Conservation (phyloP, 2,797 vertebrate genomes). For the Siniperca undulata region DNA sequence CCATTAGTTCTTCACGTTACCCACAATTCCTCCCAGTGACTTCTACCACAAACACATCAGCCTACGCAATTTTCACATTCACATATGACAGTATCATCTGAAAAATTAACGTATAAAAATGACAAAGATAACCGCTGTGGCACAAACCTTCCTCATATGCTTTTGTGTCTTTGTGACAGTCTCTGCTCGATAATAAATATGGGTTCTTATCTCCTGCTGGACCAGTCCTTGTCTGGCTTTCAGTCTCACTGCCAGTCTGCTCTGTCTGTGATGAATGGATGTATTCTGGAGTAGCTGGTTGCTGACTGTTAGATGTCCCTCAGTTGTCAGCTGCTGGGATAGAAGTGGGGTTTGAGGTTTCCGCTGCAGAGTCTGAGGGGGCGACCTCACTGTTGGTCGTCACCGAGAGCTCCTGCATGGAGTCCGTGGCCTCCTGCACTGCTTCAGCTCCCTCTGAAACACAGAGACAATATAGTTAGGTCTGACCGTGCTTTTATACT, state of each 20-base stretch:
- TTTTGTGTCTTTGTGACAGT: conserved; percentile 30
- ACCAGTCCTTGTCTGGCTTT: conserved; percentile 37
- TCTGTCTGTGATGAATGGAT: conserved; percentile 24
- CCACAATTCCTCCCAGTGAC: conserved; percentile 8
- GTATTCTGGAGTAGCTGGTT: background rate
- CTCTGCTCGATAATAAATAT: conserved; percentile 58
- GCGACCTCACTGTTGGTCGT: conserved; percentile 49
- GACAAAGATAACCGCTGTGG: conserved; percentile 21
- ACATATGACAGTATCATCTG: conserved; percentile 34
- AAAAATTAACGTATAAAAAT: conserved; percentile 42
- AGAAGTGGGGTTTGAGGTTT: conserved; percentile 44
- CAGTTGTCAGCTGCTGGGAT: conserved; percentile 65
- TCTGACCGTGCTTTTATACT: background rate
- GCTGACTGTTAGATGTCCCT: conserved; percentile 19
- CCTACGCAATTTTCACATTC: conserved; percentile 47
- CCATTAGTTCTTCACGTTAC: conserved; percentile 10
- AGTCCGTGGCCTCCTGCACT: conserved; percentile 67
- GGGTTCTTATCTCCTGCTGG: conserved; percentile 13
- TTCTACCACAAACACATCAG: conserved; percentile 48
- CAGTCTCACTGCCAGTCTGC: conserved; percentile 24
- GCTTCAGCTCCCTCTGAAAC: conserved; percentile 73
- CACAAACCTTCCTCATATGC: conserved; percentile 28
- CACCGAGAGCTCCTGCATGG: conserved; percentile 78
- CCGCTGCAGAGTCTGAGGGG: conserved; percentile 47
- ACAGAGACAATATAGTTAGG: background rate